Evolutionary conservation across 1,140 invertebrate species (phyloP), one percentile per base, ranked within the genome.

Genomic region (Oncopeltus fasciatus): DNA sequence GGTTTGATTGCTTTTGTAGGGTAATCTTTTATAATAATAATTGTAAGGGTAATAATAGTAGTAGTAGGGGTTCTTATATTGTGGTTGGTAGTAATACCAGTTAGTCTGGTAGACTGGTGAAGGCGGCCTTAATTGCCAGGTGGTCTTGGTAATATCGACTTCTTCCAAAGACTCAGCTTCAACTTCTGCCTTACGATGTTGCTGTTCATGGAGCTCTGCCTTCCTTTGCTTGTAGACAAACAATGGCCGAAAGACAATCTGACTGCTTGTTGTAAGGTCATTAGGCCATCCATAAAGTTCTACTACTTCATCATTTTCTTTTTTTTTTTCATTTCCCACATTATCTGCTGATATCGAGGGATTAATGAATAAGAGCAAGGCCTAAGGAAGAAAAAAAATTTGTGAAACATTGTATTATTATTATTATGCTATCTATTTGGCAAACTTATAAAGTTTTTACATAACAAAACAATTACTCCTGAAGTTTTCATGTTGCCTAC

Each of bases 221-320:
- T 53, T 53, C 49, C 26, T 53, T 24, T 53, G 49, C 24, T 53
- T 53, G n/a, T 53, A 53, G 26, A 53, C 49, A 26, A 53, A 53
- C 49, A 53, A 26, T 9, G 49, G 49, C 2, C 49, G 2, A 26
- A 53, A 53, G 4, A 53, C 24, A 26, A 53, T 24, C 21, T 53
- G 49, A 14, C 49, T 53, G 14, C 24, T 53, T 2, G 49, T 21
- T 16, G 14, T 8, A 1, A 53, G 49, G 26, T 53, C 49, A 16
- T 2, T 24, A 4, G 49, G 49, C 49, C 49, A 53, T 16, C 21
- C 24, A 18, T 20, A 1, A 26, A 2, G 49, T 8, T 53, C 49
- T 16, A 24, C 21, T 11, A 24, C 49, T 3, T 24, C 24, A 2
- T 53, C 49, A 21, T 24, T 24, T 53, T 53, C 49, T 38, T 5